Base-by-base conservation (phyloP, 2,888 invertebrate species). In the Chromoteleia sp. region DNA sequence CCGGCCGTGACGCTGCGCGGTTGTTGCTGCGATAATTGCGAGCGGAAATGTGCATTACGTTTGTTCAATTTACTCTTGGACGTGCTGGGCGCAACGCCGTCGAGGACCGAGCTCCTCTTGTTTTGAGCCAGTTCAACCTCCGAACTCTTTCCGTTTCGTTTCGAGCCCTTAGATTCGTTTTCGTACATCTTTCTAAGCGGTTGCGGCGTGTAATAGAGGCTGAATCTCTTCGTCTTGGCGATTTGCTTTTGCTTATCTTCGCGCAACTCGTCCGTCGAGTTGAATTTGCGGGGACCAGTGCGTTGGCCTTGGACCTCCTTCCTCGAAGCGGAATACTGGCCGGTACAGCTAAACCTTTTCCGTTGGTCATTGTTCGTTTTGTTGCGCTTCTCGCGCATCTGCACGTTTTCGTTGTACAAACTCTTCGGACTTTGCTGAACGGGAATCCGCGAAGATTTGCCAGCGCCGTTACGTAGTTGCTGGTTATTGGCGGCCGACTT, bases 171-270 rank as follows among this genome's bases (percentile, higher is more conserved):
- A n/a, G 54, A 73, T 0, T 88, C 88, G 6, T 25, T 50, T 25
- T 88, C 88, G 50, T 89, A 90, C 81, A 83, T 86, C 61, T 90
- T 89, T 56, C 89, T 84, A 59, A 85, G 75, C 8, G 87, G 87
- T 59, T 89, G 90, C 0, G 90, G 89, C n/a, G 89, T 90, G 68
- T 89, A 89, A 67, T 89, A 89, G n/a, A 90, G 75, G 68, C 89
- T 90, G 45, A 88, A 87, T 48, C 89, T 85, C 58, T 90, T 89
- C 10, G 85, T 52, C 29, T 86, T 89, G 8, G 68, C 59, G 33
- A 39, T 82, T n/a, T 76, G 68, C 33, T 85, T 87, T 29, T 86
- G 85, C 10, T 87, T 84, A 0, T 88, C 86, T 5, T 89, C 87
- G 8, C 87, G 74, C 25, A 89, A 52, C 59, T 89, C 88, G 65